Evolutionary conservation across 2,888 invertebrate species (phyloP), one percentile per base, ranked within the genome.

Genomic region (Papilio elwesi): DNA sequence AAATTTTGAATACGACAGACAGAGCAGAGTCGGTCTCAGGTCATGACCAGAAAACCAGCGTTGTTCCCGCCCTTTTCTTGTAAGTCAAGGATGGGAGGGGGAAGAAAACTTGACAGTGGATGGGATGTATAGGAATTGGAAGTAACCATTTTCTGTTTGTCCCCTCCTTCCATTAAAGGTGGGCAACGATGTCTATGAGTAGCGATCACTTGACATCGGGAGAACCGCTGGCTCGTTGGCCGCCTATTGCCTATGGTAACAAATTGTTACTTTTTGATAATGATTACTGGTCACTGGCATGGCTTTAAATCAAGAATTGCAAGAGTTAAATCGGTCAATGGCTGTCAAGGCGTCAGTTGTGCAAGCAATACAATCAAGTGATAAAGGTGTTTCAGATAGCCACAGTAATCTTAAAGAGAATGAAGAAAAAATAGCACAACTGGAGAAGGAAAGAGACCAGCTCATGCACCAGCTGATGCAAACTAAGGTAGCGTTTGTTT

Each of bases 361-460:
- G 0, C 94, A 95, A 73, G 95, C 96, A 64, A 95, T 97, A 72
- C 82, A 94, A 0, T 94, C 94, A 62, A 96, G 95, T 83, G 94
- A 94, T 76, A 89, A 90, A 75, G 91, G 91, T 1, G 90, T 94
- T 86, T 64, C 90, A 52, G 92, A 95, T 9, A 94, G 94, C 76
- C 95, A 96, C 81, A 89, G 91, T 63, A 95, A 94, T 75, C 86
- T 95, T n/a, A 88, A 94, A 36, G 96, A 96, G 67, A 95, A 96
- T 83, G 96, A 97, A 79, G 90, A 90, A 0, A 96, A 96, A 83
- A 96, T 98, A 38, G 89, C 94, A 0, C 91, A 93, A 9, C 88
- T 98, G 10, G 96, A 97, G 88, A 93, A 94, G 52, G 98, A 98
- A 83, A 96, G 96, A 77, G 95, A 96, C 36, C 96, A 96, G 68